Evolutionary conservation across 2,888 invertebrate species (phyloP).

Genomic region (Eupithecia dodoneata): DNA sequence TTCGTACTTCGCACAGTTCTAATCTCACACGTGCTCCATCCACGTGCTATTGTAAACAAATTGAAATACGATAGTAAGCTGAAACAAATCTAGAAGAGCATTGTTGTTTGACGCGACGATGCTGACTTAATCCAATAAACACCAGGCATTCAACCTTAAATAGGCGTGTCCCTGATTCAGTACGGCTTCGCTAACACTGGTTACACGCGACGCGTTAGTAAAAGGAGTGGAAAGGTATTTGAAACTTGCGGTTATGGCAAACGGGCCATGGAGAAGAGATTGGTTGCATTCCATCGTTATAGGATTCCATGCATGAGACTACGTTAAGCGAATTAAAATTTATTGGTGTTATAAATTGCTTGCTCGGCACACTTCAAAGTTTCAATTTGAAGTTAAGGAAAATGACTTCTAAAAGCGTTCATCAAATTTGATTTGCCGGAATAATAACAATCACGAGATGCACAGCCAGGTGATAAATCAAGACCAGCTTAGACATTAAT

Average conservation of each 20-base stretch:
- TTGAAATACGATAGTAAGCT: conserved; percentile 27
- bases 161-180: conserved; percentile 55
- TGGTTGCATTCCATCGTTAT: background rate
- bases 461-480: background rate
- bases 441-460: background rate
- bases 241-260: conserved; percentile 34
- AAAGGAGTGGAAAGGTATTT: conserved; percentile 30
- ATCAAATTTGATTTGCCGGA: background rate
- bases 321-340: background rate
- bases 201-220: conserved; percentile 44
- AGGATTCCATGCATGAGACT: background rate
- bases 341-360: background rate
- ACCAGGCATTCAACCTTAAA: conserved; percentile 61
- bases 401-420: background rate
- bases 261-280: conserved; percentile 18
- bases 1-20: background rate
- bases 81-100: conserved; percentile 34
- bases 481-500: background rate
- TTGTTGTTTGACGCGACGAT: conserved; percentile 45
- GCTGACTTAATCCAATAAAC: conserved; percentile 70
- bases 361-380: background rate
- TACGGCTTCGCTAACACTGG: conserved; percentile 67
- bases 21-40: conserved; percentile 24
- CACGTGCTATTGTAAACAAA: conserved; percentile 24
- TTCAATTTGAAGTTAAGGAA: background rate